Percentiles rank a stretch among this genome's conserved stretches.
phyloP scores from a whole-genome alignment of 1,140 invertebrate genomes.

The Penaeus chinensis region DNA sequence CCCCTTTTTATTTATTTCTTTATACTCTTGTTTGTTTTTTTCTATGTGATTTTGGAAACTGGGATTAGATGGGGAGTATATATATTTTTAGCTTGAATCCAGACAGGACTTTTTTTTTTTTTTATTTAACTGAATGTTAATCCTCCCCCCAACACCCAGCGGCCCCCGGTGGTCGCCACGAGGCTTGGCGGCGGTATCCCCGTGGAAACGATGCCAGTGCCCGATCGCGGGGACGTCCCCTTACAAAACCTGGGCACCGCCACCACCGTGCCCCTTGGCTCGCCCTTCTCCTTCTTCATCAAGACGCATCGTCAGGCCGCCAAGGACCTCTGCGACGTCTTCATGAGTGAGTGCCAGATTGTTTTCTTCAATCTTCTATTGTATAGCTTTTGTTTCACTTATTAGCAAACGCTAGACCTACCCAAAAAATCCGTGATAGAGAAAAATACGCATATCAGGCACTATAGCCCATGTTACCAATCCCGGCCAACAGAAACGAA shows the following conservation, averaged over 20 bases:
- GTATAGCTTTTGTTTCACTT: no score
- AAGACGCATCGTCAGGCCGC: constrained; percentile 70
- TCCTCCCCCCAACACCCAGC: neutral
- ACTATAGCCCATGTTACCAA: neutral
- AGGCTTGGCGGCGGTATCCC: neutral
- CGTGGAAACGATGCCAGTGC: neutral
- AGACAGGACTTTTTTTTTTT: no score
- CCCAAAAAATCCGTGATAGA: no score
- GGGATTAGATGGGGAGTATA: no score
- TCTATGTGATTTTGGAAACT: neutral
- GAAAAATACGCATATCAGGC: no score
- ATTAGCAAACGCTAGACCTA: no score
- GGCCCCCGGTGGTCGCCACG: neutral
- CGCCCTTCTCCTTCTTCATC: constrained; percentile 75
- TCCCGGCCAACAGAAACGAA: constrained; percentile 13
- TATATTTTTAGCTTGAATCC: no score
- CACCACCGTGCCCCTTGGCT: constrained; percentile 70
- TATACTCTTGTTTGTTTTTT: neutral
- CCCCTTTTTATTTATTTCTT: neutral
- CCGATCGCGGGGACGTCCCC: neutral
- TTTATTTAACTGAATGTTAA: neutral
- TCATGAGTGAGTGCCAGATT: constrained; percentile 6
- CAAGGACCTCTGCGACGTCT: constrained; percentile 41
- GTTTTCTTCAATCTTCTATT: neutral
- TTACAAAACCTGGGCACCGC: neutral